Evolutionary conservation across 2,797 vertebrate species (phyloP).

Genomic region (Graptemys geographica): DNA sequence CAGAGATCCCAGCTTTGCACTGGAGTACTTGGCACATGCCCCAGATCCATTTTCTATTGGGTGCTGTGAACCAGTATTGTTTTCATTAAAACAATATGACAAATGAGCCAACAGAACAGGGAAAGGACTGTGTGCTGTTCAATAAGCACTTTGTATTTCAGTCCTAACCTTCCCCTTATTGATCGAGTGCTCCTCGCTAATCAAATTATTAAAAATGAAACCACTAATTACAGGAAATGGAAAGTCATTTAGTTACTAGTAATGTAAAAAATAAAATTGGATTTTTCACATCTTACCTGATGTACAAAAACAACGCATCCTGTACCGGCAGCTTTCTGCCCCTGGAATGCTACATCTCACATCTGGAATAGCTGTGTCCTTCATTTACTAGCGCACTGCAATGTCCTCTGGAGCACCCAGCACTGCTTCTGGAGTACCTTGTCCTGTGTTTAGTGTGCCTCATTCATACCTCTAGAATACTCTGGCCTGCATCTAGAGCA

Average conservation of each 20-base stretch:
- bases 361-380: neutral
- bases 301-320: neutral
- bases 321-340: neutral
- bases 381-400: neutral
- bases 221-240: neutral
- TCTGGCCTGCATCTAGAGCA: neutral
- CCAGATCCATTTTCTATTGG: neutral
- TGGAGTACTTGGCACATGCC: neutral
- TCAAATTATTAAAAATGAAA: constrained; percentile 15
- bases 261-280: neutral
- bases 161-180: constrained; percentile 1
- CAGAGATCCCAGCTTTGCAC: neutral
- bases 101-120: constrained; percentile 24
- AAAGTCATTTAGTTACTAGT: neutral
- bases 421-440: neutral
- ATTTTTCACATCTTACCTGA: neutral
- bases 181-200: constrained; percentile 1
- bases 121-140: neutral
- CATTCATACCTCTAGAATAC: accelerated
- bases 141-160: neutral
- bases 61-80: neutral
- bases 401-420: neutral
- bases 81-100: constrained; percentile 22
- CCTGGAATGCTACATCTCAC: neutral
- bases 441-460: neutral